Percentiles rank a stretch among this genome's conserved stretches.
Conservation (phyloP, 2,888 invertebrate species). For the Sepioteuthis lessoniana region DNA sequence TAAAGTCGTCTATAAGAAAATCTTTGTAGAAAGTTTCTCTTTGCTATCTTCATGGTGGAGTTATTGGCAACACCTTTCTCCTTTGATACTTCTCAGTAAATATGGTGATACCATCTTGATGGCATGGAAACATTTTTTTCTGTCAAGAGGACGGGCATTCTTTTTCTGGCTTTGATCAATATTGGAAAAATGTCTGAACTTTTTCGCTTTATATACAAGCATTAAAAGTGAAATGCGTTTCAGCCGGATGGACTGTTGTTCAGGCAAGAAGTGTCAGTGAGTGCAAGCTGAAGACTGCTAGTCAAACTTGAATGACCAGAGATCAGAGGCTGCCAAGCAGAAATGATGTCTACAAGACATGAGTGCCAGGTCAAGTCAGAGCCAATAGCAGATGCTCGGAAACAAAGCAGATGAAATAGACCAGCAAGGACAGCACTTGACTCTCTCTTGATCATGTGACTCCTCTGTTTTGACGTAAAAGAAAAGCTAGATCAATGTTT, state of each 20-base stretch:
- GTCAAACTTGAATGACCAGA: background rate
- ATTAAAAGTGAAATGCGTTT: background rate
- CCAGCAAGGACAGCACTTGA: background rate
- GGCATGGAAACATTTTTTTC: no score
- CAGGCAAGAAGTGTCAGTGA: background rate
- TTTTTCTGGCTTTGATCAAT: no score
- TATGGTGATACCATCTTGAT: no score
- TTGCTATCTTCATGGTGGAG: accelerated
- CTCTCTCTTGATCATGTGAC: background rate
- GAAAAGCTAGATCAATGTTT: no score
- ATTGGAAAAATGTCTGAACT: no score
- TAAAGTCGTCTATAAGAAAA: no score
- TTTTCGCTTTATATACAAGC: background rate
- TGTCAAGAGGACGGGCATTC: no score
- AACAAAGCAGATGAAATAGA: background rate
- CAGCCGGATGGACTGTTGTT: background rate
- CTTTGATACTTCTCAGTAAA: no score
- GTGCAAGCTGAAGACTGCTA: background rate
- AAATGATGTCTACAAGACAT: background rate
- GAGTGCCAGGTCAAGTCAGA: background rate
- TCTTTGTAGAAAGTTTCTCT: no score
- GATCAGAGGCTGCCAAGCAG: background rate
- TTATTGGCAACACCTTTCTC: no score
- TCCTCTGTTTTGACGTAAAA: no score
- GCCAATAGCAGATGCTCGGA: background rate